Evolutionary conservation across 2,797 vertebrate genomes (phyloP).

Genomic region (Intellagama lesueurii): DNA sequence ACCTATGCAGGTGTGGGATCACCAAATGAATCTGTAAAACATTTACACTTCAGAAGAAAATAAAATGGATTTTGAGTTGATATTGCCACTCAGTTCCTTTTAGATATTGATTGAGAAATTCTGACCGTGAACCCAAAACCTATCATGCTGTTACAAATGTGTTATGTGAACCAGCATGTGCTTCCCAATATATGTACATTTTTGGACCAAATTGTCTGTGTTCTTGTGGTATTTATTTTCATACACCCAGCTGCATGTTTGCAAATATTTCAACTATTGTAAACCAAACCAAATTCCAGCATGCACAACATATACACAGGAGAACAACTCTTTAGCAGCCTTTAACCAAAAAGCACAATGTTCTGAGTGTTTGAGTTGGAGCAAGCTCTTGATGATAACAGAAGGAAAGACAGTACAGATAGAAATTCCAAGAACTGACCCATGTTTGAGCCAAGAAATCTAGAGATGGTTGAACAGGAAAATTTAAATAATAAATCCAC

Average conservation of each 20-base stretch:
- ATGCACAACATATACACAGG: not conserved
- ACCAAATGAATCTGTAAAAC: no score
- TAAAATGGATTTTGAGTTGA: no score
- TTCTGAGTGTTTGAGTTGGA: not conserved
- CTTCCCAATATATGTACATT: no score
- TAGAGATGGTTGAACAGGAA: not conserved
- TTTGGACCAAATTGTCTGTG: not conserved
- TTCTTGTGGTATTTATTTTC: not conserved
- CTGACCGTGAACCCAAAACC: not conserved
- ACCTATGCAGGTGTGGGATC: no score
- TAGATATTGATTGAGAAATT: not conserved
- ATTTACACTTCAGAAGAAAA: no score
- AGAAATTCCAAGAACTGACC: not conserved
- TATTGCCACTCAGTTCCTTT: not conserved
- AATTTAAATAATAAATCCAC: not conserved
- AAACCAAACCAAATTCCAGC: not conserved
- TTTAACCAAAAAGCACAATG: not conserved
- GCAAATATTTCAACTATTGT: not conserved
- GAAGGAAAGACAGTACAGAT: not conserved
- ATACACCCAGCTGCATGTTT: not conserved
- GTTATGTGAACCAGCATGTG: not conserved
- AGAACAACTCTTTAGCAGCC: not conserved
- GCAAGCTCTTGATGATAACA: not conserved
- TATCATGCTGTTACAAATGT: not conserved
- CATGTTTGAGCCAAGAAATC: not conserved